Conservation (phyloP, 2,113 vertebrate genomes). For the Micromys minutus region DNA sequence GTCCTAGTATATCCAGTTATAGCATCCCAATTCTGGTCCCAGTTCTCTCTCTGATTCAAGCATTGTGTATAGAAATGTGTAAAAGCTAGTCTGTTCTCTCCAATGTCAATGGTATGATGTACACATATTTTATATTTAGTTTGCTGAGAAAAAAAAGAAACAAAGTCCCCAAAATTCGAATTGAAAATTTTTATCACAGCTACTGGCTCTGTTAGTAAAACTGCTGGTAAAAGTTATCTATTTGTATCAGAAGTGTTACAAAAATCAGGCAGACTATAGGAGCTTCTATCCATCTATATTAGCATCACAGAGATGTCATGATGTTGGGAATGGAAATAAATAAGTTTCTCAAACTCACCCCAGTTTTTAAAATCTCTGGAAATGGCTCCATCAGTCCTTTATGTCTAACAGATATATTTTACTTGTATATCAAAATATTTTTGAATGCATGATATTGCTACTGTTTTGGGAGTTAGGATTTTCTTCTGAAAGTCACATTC, state of each 20-base stretch:
- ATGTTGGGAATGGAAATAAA: not conserved
- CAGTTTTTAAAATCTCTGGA: slow-evolving; percentile 27
- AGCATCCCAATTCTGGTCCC: not conserved
- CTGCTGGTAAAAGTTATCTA: not conserved
- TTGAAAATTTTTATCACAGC: not conserved
- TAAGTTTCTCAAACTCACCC: slow-evolving; percentile 41
- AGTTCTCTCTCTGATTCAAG: slow-evolving; percentile 19
- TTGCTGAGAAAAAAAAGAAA: slow-evolving; percentile 31
- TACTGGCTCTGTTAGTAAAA: slow-evolving; percentile 27
- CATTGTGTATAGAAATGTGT: not conserved
- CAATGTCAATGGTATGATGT: not conserved
- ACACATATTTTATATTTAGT: slow-evolving; percentile 49
- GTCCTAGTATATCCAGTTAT: not conserved
- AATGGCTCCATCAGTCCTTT: slow-evolving; percentile 30
- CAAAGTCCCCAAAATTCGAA: not conserved
- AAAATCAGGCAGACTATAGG: slow-evolving; percentile 20
- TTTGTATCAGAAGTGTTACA: slow-evolving; percentile 26
- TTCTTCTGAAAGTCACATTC: slow-evolving; percentile 53
- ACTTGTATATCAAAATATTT: slow-evolving; percentile 39
- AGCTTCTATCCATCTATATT: slow-evolving; percentile 1
- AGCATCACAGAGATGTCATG: not conserved
- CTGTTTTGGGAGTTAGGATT: not conserved
- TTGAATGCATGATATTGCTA: slow-evolving; percentile 29
- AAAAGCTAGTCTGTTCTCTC: not conserved
- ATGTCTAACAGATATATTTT: slow-evolving; percentile 37